Percentiles rank a stretch among this genome's conserved stretches.
phyloP scores from a whole-genome alignment of 2,113 vertebrate genomes.

The Agapornis roseicollis region DNA sequence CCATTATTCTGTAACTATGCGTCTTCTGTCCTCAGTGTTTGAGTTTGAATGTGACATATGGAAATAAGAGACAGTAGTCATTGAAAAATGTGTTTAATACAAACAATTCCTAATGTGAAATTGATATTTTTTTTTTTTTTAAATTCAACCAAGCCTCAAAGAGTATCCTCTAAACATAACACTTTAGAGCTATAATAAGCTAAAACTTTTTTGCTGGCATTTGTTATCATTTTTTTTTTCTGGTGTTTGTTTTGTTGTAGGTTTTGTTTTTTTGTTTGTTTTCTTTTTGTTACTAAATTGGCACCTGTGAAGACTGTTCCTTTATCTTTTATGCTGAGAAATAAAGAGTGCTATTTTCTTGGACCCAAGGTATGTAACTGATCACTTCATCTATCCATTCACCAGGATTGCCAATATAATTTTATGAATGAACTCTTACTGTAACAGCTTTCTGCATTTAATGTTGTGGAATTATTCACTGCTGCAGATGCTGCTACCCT shows the following conservation, averaged over 20 bases:
- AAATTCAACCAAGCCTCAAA: background rate
- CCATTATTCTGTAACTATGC: background rate
- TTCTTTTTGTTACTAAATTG: background rate
- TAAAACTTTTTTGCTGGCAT: background rate
- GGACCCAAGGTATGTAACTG: background rate
- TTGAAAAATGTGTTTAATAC: slow-evolving; percentile 34
- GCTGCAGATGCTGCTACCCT: background rate
- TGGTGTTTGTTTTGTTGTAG: too few species aligned
- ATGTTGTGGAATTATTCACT: background rate
- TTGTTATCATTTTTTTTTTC: background rate
- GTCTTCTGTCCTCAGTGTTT: background rate
- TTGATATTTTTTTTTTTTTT: background rate
- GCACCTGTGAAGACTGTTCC: background rate
- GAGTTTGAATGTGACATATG: slow-evolving; percentile 30
- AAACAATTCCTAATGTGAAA: slow-evolving; percentile 31
- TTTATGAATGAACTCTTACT: background rate
- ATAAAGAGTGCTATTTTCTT: background rate
- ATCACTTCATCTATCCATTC: background rate
- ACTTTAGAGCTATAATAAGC: background rate
- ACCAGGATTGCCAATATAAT: background rate
- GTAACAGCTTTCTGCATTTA: background rate
- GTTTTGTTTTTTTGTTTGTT: background rate
- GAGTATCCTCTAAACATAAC: background rate
- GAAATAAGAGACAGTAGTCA: background rate
- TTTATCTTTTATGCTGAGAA: background rate